Percentiles rank a stretch among this genome's conserved stretches.
Conservation (phyloP, 2,113 vertebrate genomes). For the Manacus vitellinus region DNA sequence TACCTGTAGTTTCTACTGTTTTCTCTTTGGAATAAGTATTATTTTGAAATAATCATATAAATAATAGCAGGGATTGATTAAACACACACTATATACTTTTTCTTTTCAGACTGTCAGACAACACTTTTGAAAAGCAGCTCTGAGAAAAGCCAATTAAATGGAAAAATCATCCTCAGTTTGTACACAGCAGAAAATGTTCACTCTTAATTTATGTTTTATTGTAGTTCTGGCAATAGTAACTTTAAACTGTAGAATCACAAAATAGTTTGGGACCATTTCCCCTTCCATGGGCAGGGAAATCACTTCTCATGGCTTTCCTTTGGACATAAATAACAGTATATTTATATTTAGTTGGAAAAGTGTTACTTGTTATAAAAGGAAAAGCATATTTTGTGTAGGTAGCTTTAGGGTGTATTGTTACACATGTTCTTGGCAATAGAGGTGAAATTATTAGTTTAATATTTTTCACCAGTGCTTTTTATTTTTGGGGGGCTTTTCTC, state of each 20-base stretch:
- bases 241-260: neutral
- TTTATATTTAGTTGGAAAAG: neutral
- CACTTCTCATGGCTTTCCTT: neutral
- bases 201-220: neutral
- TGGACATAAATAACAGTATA: neutral
- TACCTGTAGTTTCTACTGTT: neutral
- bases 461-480: neutral
- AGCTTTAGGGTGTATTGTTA: neutral
- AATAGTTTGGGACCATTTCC: neutral
- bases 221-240: neutral
- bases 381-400: neutral
- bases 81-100: neutral
- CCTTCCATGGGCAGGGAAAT: neutral
- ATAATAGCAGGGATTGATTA: neutral
- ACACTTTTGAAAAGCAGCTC: neutral
- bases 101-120: neutral
- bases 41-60: neutral
- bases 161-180: neutral
- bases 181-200: neutral
- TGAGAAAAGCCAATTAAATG: neutral
- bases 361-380: neutral
- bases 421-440: neutral
- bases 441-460: neutral
- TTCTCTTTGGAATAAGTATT: neutral
- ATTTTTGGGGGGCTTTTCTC: neutral